These are phyloP conservation scores for Torymus texanus DNA, from an alignment of 2,888 invertebrate species.

Conservation along the genomic window DNA sequence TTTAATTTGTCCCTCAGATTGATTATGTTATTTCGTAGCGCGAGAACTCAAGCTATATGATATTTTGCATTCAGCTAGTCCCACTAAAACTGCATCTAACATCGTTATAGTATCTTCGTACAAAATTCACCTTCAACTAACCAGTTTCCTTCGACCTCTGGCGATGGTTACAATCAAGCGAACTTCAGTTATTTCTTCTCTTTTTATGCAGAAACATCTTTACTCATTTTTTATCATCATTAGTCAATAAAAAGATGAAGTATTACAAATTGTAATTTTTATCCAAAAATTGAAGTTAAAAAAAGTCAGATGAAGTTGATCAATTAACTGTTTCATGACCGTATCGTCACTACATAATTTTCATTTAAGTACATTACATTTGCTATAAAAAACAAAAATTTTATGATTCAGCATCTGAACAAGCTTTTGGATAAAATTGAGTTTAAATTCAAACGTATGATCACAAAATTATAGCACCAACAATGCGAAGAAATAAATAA, in stretches of 20 bases:
- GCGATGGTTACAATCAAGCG: constrained; percentile 28
- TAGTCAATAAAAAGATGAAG: neutral
- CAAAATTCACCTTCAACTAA: constrained; percentile 45
- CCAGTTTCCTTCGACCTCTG: constrained; percentile 24
- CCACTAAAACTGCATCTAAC: constrained; percentile 49
- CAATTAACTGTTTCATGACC: constrained; percentile 12
- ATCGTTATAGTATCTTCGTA: constrained; percentile 46
- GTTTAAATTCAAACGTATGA: constrained; percentile 2
- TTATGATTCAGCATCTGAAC: neutral
- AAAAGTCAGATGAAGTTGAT: constrained; percentile 8
- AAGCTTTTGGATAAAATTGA: neutral
- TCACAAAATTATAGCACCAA: constrained; percentile 48
- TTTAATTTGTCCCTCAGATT: neutral
- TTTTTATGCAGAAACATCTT: constrained; percentile 15
- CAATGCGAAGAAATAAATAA: constrained; percentile 49
- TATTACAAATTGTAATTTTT: constrained; percentile 26
- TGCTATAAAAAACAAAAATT: constrained; percentile 2
- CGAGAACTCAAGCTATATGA: constrained; percentile 30
- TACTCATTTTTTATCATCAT: neutral
- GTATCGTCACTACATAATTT: constrained; percentile 41
- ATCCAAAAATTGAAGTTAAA: constrained; percentile 5
- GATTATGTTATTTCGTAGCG: neutral
- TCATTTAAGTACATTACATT: constrained; percentile 22
- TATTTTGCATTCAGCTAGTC: constrained; percentile 45
- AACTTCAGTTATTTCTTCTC: constrained; percentile 23